Conservation (phyloP, 2,113 vertebrate species). For the Oryzias woworae region DNA sequence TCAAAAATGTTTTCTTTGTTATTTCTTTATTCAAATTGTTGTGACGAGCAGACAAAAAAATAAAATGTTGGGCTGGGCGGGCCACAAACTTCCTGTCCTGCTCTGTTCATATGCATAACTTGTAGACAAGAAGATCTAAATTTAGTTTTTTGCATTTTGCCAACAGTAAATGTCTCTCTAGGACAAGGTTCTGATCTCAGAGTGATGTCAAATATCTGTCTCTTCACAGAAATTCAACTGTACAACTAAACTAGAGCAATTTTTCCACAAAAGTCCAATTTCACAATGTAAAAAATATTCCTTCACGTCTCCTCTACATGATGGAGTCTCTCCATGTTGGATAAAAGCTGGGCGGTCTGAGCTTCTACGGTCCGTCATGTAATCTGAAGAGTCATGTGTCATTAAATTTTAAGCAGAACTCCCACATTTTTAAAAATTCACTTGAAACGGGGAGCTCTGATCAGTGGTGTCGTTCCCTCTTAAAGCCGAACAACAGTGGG, state of each 20-base stretch:
- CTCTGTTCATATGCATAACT: no score
- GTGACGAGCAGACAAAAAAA: no score
- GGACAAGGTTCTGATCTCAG: conserved; percentile 24
- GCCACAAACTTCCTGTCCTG: no score
- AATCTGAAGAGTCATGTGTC: conserved; percentile 26
- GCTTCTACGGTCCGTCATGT: conserved; percentile 18
- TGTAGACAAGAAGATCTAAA: no score
- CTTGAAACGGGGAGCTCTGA: no score
- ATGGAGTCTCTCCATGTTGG: conserved; percentile 34
- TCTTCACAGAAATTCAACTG: conserved; percentile 3
- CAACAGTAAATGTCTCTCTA: not conserved
- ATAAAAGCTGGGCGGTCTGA: conserved; percentile 23
- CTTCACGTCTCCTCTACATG: conserved; percentile 5
- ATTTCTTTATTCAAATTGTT: no score
- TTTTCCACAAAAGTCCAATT: conserved; percentile 36
- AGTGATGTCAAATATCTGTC: conserved; percentile 8
- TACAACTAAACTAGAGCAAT: conserved; percentile 21
- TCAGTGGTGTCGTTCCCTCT: conserved; percentile 6
- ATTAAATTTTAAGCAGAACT: not conserved
- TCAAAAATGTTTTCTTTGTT: no score
- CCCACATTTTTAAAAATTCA: no score
- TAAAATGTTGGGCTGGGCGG: no score
- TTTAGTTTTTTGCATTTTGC: no score
- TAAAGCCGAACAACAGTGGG: conserved; percentile 1
- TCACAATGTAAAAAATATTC: conserved; percentile 27